Conservation (phyloP, 1,140 invertebrate genomes). For the Zophobas morio region DNA sequence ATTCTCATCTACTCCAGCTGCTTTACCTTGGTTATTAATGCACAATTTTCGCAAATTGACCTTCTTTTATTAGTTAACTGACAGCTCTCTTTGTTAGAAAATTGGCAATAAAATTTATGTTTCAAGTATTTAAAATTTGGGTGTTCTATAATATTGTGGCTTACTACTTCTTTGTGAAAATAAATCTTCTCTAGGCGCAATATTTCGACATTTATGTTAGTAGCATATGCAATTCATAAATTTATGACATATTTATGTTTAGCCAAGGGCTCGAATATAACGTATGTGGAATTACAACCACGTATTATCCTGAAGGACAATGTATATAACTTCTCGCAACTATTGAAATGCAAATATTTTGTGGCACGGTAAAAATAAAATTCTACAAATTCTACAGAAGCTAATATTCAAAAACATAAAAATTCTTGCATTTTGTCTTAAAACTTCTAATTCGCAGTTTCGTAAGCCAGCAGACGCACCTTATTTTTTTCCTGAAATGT, state of each 20-base stretch:
- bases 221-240: too few species aligned
- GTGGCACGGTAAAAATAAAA: neutral
- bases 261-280: neutral
- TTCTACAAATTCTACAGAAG: neutral
- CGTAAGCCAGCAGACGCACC: constrained; percentile 1
- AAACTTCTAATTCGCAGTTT: neutral
- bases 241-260: neutral
- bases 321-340: neutral
- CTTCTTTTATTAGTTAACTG: too few species aligned
- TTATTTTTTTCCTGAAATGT: neutral
- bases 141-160: too few species aligned
- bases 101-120: too few species aligned
- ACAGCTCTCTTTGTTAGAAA: too few species aligned
- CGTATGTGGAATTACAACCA: neutral
- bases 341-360: too few species aligned
- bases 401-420: neutral
- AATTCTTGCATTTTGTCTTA: constrained; percentile 9
- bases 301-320: constrained; percentile 1
- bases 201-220: too few species aligned
- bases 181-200: neutral
- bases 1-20: too few species aligned
- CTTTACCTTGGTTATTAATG: too few species aligned
- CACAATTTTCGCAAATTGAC: too few species aligned
- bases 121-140: too few species aligned
- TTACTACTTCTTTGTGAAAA: neutral